These are phyloP conservation scores for Ptiloglossa arizonensis DNA, from an alignment of 1,140 invertebrate genomes.

Conservation along the genomic window DNA sequence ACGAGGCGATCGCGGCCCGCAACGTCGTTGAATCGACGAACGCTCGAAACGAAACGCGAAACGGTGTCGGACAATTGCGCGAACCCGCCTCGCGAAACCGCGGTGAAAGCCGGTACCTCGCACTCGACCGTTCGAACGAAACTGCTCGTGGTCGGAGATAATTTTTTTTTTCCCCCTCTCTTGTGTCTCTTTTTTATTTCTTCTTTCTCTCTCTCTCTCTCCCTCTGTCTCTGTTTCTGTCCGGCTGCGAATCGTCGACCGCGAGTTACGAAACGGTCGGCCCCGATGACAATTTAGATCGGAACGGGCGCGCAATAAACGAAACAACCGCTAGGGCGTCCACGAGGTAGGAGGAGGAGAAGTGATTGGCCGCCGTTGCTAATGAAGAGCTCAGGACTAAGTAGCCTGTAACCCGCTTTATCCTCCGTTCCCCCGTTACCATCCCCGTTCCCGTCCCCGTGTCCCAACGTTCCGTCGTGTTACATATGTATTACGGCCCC, in stretches of 20 bases:
- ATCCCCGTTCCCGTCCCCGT: conserved; percentile 48
- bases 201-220: not conserved
- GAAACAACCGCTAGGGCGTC: conserved; percentile 45
- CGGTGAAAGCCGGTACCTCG: not conserved
- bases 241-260: not conserved
- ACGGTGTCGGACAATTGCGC: not conserved
- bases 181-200: not conserved
- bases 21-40: not conserved
- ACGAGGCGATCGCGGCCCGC: not conserved
- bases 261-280: conserved; percentile 4
- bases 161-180: not conserved
- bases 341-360: conserved; percentile 39
- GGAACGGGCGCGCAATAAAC: conserved; percentile 49
- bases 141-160: not conserved
- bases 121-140: not conserved
- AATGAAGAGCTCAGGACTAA: conserved; percentile 76
- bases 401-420: conserved; percentile 72
- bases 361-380: conserved; percentile 67
- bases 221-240: not conserved
- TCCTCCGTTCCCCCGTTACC: conserved; percentile 45
- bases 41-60: not conserved
- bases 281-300: conserved; percentile 61
- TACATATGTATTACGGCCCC: conserved; percentile 76
- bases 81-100: not conserved
- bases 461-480: conserved; percentile 60